Conservation (phyloP, 2,888 invertebrate genomes). For the Phaedon cochleariae region DNA sequence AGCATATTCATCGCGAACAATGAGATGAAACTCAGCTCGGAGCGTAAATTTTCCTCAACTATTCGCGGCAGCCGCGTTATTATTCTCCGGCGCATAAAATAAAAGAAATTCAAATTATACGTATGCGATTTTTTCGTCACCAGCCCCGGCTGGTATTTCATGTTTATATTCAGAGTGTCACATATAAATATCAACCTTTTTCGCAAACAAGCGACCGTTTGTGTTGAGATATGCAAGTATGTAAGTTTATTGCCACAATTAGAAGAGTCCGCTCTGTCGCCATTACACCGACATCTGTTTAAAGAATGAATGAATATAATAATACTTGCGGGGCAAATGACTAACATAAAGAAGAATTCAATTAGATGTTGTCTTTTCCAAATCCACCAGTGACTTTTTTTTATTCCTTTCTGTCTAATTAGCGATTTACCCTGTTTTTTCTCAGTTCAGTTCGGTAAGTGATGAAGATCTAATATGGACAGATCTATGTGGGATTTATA, state of each 20-base stretch:
- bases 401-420: background rate
- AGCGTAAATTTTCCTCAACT: constrained; percentile 63
- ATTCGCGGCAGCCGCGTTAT: constrained; percentile 61
- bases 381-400: constrained; percentile 31
- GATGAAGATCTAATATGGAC: constrained; percentile 22
- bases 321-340: constrained; percentile 43
- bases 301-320: constrained; percentile 47
- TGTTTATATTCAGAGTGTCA: constrained; percentile 63
- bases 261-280: constrained; percentile 50
- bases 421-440: background rate
- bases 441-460: constrained; percentile 17
- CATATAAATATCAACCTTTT: constrained; percentile 59
- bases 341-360: constrained; percentile 44
- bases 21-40: constrained; percentile 58
- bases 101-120: constrained; percentile 63
- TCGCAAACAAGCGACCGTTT: constrained; percentile 43
- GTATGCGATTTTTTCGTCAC: constrained; percentile 62
- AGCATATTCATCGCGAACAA: constrained; percentile 62
- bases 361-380: constrained; percentile 38
- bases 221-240: constrained; percentile 51
- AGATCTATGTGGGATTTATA: constrained; percentile 26
- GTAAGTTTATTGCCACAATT: constrained; percentile 58
- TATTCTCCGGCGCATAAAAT: constrained; percentile 60
- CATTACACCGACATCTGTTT: constrained; percentile 46
- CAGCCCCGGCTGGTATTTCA: constrained; percentile 60